Conservation (phyloP, 2,113 vertebrate species). For the Girardinichthys multiradiatus region DNA sequence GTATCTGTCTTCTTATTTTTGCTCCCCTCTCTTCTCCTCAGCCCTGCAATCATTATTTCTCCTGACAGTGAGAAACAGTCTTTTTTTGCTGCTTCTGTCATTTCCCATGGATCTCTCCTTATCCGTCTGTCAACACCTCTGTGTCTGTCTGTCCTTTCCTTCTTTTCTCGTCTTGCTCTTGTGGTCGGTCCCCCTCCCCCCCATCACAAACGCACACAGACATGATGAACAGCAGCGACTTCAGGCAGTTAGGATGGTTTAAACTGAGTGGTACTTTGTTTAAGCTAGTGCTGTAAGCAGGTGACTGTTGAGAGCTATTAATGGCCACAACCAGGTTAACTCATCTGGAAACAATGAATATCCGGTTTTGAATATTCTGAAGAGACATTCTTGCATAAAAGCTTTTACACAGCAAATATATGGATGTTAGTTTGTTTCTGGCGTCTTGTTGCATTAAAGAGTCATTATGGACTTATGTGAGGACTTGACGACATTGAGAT, state of each 20-base stretch:
- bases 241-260: conserved; percentile 28
- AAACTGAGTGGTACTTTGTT: conserved; percentile 14
- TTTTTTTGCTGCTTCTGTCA: conserved; percentile 14
- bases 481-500: conserved; percentile 21
- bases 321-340: conserved; percentile 18
- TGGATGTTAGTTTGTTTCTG: conserved; percentile 10
- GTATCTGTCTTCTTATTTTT: conserved; percentile 38
- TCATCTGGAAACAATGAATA: conserved; percentile 13
- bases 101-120: conserved; percentile 37
- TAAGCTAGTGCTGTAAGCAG: conserved; percentile 19
- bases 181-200: conserved; percentile 10
- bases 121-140: conserved; percentile 23
- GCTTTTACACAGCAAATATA: conserved; percentile 18
- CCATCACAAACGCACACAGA: neutral
- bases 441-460: conserved; percentile 16
- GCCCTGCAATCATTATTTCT: conserved; percentile 53
- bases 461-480: conserved; percentile 42
- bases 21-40: conserved; percentile 41
- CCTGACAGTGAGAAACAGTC: conserved; percentile 31
- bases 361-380: conserved; percentile 11
- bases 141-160: conserved; percentile 1
- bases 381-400: conserved; percentile 20
- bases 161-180: neutral
- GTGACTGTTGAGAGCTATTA: conserved; percentile 13
- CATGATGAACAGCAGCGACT: conserved; percentile 13